phyloP scores from a whole-genome alignment of 2,888 invertebrate species.

The Troilus luridus region DNA sequence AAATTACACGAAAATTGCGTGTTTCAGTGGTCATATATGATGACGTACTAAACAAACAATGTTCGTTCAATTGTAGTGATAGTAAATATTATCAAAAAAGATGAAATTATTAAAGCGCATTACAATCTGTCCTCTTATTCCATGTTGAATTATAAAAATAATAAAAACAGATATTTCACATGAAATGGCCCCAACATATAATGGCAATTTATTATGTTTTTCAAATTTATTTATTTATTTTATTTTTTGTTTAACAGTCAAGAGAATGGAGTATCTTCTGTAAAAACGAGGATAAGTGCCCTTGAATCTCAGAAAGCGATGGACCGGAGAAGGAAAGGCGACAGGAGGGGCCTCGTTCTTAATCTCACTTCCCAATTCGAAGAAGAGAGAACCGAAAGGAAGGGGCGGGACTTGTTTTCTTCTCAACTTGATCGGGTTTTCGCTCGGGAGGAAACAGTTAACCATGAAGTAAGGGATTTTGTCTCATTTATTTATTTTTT shows the following conservation, averaged over 20 bases:
- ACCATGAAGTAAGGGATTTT: slow-evolving; percentile 23
- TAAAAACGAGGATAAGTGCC: slow-evolving; percentile 80
- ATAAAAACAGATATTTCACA: no score
- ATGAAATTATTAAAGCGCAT: no score
- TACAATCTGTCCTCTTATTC: no score
- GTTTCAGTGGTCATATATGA: no score
- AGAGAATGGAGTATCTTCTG: slow-evolving; percentile 68
- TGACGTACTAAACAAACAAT: no score
- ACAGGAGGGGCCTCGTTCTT: slow-evolving; percentile 71
- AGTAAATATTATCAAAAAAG: no score
- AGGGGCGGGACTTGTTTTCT: slow-evolving; percentile 74
- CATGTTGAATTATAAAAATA: no score
- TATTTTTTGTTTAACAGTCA: slow-evolving; percentile 68
- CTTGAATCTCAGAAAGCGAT: slow-evolving; percentile 72
- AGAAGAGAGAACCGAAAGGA: slow-evolving; percentile 66
- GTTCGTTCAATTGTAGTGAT: no score
- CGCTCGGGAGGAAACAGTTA: slow-evolving; percentile 75
- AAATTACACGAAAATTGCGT: no score
- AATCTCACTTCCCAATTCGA: slow-evolving; percentile 75
- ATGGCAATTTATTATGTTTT: neutral
- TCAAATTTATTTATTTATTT: slow-evolving; percentile 13
- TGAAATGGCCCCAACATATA: neutral
- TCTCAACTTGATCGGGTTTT: slow-evolving; percentile 80
- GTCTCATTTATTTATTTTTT: neutral
- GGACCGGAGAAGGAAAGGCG: slow-evolving; percentile 65